Evolutionary conservation across 2,888 invertebrate genomes (phyloP).

Genomic region (Aporophyla nigra): DNA sequence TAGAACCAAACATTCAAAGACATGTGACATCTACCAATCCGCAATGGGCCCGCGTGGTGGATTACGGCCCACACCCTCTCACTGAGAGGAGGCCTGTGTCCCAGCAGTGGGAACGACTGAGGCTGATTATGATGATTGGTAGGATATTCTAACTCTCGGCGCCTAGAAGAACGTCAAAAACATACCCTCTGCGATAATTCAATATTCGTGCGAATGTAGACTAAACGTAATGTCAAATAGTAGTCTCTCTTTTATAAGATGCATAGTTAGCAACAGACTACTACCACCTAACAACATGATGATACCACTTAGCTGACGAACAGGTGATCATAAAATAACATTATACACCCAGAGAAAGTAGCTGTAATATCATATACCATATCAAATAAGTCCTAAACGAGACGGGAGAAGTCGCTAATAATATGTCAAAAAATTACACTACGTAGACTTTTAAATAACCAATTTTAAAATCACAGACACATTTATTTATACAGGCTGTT

Average conservation of each 20-base stretch:
- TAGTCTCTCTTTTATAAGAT: not conserved
- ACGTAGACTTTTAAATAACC: not conserved
- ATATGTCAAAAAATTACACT: conserved; percentile 4
- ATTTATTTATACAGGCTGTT: not conserved
- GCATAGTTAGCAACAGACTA: not conserved
- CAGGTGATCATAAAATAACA: not conserved
- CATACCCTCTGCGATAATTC: too few relatives aligned
- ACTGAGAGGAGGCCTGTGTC: too few relatives aligned
- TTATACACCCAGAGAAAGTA: conserved; percentile 19
- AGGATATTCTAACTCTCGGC: too few relatives aligned
- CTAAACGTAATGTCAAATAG: not conserved
- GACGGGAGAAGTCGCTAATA: conserved; percentile 17
- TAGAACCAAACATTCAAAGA: too few relatives aligned
- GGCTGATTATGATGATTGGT: too few relatives aligned
- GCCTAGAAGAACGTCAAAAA: too few relatives aligned
- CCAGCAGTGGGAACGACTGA: too few relatives aligned
- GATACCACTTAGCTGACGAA: not conserved
- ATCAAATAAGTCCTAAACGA: conserved; percentile 15
- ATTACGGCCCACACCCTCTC: too few relatives aligned
- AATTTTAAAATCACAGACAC: not conserved
- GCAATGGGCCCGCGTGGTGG: too few relatives aligned
- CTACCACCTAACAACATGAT: not conserved
- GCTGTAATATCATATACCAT: not conserved
- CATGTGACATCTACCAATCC: too few relatives aligned
- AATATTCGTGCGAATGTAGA: too few relatives aligned